phyloP scores from a whole-genome alignment of 2,797 vertebrate genomes.

The Aviceda cuculoides region DNA sequence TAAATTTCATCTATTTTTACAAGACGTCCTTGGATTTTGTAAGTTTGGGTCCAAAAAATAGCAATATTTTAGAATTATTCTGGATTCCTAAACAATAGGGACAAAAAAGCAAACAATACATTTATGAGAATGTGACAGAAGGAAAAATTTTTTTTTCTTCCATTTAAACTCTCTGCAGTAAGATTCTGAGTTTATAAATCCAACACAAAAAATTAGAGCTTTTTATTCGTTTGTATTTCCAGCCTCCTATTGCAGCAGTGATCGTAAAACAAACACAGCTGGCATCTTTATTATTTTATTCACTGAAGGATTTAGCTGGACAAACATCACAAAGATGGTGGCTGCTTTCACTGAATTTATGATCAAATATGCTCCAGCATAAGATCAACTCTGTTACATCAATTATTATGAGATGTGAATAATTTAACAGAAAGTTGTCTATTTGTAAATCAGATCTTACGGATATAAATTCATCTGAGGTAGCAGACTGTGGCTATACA shows the following conservation, averaged over 20 bases:
- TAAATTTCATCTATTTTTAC: background rate
- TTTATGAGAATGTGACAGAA: background rate
- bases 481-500: background rate
- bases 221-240: conserved; percentile 42
- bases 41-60: background rate
- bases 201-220: conserved; percentile 12
- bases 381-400: conserved; percentile 70
- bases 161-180: background rate
- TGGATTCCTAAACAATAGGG: background rate
- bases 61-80: background rate
- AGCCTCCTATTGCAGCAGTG: conserved; percentile 14
- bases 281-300: conserved; percentile 68
- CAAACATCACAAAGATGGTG: conserved; percentile 77
- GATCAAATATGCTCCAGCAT: conserved; percentile 73
- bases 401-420: conserved; percentile 77
- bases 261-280: conserved; percentile 62
- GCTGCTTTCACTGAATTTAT: conserved; percentile 78
- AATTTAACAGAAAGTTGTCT: conserved; percentile 77
- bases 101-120: background rate
- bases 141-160: background rate
- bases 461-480: conserved; percentile 52
- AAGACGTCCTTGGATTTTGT: background rate
- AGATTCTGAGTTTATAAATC: background rate
- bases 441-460: conserved; percentile 63
- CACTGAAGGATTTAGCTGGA: conserved; percentile 78